Evolutionary conservation across 2,113 vertebrate species (phyloP).

Genomic region (Phalacrocorax aristotelis): DNA sequence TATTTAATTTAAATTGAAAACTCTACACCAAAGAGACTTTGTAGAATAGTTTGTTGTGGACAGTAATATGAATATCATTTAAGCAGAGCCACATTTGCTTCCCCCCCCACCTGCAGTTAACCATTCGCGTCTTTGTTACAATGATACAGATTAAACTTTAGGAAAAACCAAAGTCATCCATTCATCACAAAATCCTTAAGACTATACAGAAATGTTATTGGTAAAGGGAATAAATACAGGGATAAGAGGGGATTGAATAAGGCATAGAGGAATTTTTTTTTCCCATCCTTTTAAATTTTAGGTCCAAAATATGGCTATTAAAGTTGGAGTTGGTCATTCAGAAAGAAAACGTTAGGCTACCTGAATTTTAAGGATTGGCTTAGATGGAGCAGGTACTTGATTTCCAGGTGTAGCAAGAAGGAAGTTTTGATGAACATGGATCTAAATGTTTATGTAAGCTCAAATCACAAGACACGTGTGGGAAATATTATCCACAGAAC

Average conservation of each 20-base stretch:
- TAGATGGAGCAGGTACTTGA: background rate
- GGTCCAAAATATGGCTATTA: background rate
- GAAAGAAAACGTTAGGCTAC: background rate
- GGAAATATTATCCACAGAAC: background rate
- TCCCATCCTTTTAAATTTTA: background rate
- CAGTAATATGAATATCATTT: background rate
- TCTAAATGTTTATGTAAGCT: background rate
- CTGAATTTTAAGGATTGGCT: background rate
- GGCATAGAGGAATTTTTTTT: background rate
- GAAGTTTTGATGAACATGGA: background rate
- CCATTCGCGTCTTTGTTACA: background rate
- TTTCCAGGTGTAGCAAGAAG: background rate
- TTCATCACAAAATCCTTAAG: background rate
- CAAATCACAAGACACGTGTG: background rate
- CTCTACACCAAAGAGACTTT: background rate
- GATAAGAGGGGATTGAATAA: background rate
- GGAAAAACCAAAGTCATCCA: fast-evolving
- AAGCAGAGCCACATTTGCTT: background rate
- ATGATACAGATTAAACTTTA: background rate
- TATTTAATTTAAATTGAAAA: background rate
- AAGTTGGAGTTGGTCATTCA: background rate
- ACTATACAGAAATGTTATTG: background rate
- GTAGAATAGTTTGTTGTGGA: background rate
- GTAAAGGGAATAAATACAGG: background rate
- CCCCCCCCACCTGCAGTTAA: background rate